These are phyloP conservation scores for Brassicogethes aeneus DNA, from an alignment of 2,888 invertebrate species.

Conservation along the genomic window DNA sequence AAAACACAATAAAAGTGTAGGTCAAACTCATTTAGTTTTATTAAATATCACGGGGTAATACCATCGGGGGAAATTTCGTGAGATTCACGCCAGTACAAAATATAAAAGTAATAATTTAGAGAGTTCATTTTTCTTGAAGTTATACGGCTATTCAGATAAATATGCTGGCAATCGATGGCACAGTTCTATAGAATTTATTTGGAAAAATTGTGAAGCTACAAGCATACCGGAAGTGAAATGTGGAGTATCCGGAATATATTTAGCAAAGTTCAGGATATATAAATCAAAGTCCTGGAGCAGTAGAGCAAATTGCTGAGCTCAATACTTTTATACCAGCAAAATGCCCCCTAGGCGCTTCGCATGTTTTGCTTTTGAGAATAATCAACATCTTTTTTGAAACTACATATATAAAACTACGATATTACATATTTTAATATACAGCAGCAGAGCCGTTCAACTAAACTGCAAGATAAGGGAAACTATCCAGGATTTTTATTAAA, in stretches of 20 bases:
- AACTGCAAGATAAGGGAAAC: not conserved
- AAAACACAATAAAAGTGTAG: too few relatives aligned
- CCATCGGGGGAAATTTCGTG: too few relatives aligned
- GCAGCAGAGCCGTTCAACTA: not conserved
- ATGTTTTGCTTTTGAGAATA: constrained; percentile 1
- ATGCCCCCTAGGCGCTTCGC: constrained; percentile 21
- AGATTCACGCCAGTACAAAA: too few relatives aligned
- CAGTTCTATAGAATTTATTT: constrained; percentile 17
- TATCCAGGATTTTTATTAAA: not conserved
- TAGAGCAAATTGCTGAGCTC: constrained; percentile 35
- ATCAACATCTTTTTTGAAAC: not conserved
- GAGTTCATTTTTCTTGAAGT: too few relatives aligned
- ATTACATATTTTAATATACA: not conserved
- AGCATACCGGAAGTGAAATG: constrained; percentile 27
- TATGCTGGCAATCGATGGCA: constrained; percentile 16
- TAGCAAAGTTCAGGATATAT: constrained; percentile 33
- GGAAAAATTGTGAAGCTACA: constrained; percentile 27
- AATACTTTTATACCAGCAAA: constrained; percentile 30
- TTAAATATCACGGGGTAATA: too few relatives aligned
- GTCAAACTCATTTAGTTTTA: too few relatives aligned
- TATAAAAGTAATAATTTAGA: too few relatives aligned
- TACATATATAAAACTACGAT: not conserved
- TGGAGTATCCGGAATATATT: constrained; percentile 33
- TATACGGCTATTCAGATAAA: constrained; percentile 5
- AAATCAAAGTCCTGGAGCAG: constrained; percentile 34